These are phyloP conservation scores for Chamaea fasciata DNA, from an alignment of 2,113 vertebrate species.

Conservation along the genomic window DNA sequence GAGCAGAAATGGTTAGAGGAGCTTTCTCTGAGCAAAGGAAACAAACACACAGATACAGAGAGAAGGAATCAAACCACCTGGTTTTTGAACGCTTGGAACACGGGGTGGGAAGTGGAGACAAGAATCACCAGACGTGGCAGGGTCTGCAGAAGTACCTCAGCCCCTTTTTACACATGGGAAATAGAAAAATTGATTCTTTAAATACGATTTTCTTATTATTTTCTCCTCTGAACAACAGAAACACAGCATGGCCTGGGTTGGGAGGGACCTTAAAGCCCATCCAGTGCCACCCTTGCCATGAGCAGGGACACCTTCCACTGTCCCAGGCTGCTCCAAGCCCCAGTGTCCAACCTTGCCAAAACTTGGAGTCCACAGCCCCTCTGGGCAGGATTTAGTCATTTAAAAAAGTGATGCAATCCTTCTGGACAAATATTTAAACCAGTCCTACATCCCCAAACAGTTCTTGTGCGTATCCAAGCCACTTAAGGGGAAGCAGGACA, in stretches of 20 bases:
- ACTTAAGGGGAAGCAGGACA: not conserved
- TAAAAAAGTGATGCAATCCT: not conserved
- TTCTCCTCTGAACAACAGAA: not conserved
- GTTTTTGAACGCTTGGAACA: not conserved
- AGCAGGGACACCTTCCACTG: not conserved
- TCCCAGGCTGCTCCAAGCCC: too few relatives aligned
- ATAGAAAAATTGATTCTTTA: not conserved
- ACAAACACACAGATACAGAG: not conserved
- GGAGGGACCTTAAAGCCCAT: rapidly evolving
- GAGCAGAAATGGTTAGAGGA: slow-evolving; percentile 79
- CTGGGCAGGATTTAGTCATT: not conserved
- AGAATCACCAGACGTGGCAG: not conserved
- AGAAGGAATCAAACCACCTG: not conserved
- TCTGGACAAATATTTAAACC: not conserved
- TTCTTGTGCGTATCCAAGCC: not conserved
- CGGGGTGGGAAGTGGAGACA: not conserved
- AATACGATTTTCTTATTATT: not conserved
- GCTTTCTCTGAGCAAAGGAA: slow-evolving; percentile 76
- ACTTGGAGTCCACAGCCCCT: not conserved
- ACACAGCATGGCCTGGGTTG: not conserved
- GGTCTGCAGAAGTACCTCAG: not conserved
- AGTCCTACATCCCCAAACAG: not conserved
- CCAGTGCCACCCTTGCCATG: not conserved
- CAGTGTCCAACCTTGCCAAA: not conserved
- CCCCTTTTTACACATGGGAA: not conserved